A percentile compares a stretch with the other conserved stretches of the same genome.
Conservation (phyloP, 1,140 invertebrate species). For the Ostrea edulis region DNA sequence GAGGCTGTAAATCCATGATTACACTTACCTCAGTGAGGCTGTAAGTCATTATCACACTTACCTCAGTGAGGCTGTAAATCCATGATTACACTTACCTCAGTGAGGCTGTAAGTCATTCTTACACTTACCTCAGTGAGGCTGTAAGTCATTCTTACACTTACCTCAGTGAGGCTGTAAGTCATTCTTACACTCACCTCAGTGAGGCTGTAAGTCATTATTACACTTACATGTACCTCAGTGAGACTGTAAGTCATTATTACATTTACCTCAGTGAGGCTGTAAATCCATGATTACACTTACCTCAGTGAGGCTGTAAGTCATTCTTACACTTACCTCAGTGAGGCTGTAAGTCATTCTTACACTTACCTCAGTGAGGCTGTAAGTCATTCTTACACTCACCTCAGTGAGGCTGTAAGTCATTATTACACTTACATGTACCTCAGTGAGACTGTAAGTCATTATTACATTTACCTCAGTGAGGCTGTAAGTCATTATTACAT, state of each 20-base stretch:
- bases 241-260: conserved; percentile 83
- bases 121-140: conserved; percentile 81
- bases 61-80: conserved; percentile 85
- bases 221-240: conserved; percentile 82
- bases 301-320: conserved; percentile 84
- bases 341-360: conserved; percentile 83
- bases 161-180: conserved; percentile 85
- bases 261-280: conserved; percentile 81
- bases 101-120: conserved; percentile 83
- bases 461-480: conserved; percentile 81
- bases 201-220: conserved; percentile 83
- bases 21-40: conserved; percentile 81
- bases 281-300: conserved; percentile 85
- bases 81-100: conserved; percentile 83
- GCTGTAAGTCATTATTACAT: conserved; percentile 83
- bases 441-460: conserved; percentile 84
- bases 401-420: conserved; percentile 85
- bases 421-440: conserved; percentile 81
- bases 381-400: conserved; percentile 84
- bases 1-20: conserved; percentile 85
- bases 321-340: conserved; percentile 81
- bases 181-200: conserved; percentile 81
- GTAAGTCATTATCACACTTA: conserved; percentile 83
- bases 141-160: conserved; percentile 83
- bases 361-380: conserved; percentile 81